Conservation (phyloP, 1,140 invertebrate species). For the Armadillidium nasatum region DNA sequence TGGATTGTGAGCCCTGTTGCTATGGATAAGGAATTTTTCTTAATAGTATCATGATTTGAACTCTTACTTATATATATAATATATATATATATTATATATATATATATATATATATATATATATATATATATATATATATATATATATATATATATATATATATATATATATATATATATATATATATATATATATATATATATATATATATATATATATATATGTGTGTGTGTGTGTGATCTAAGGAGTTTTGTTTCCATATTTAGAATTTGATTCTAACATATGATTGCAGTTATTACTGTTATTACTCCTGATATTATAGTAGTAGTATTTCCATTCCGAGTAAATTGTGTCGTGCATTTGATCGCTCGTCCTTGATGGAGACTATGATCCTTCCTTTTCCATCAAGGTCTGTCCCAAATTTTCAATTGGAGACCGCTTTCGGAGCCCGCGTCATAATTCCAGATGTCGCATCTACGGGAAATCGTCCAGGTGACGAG, state of each 20-base stretch:
- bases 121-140: not conserved
- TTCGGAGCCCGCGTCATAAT: not conserved
- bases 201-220: conserved; percentile 21
- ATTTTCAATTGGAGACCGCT: not conserved
- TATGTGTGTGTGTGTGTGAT: not conserved
- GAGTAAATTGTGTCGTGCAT: not conserved
- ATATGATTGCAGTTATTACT: no score
- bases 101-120: no score
- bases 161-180: not conserved
- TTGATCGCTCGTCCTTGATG: not conserved
- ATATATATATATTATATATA: no score
- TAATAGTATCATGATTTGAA: no score
- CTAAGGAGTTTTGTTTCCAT: no score
- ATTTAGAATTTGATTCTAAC: no score
- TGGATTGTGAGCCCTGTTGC: no score
- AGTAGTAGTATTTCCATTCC: no score
- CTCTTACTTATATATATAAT: no score
- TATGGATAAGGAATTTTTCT: no score
- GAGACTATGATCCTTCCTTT: not conserved
- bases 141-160: conserved; percentile 1
- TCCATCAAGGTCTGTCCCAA: not conserved
- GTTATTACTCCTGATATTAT: no score
- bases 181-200: conserved; percentile 1
- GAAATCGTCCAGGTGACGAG: not conserved
- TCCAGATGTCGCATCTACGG: not conserved